These are phyloP conservation scores for Syritta pipiens DNA, from an alignment of 2,888 invertebrate genomes.

Conservation along the genomic window DNA sequence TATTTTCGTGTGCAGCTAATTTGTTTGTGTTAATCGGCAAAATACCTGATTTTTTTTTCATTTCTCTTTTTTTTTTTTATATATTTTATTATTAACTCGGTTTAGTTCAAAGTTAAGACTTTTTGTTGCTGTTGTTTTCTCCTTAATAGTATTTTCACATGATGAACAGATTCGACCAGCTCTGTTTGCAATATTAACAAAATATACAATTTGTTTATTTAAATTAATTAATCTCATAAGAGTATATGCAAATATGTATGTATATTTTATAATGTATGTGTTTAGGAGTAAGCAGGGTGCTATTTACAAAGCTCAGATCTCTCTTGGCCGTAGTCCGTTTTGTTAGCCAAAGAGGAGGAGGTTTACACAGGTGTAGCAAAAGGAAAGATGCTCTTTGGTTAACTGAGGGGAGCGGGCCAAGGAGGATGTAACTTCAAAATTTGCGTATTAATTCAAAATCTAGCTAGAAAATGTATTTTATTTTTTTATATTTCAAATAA, in stretches of 20 bases:
- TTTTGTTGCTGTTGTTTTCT: conserved; percentile 13
- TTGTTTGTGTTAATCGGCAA: conserved; percentile 26
- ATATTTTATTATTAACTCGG: neutral
- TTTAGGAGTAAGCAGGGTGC: conserved; percentile 21
- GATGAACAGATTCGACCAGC: conserved; percentile 9
- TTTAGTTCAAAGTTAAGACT: conserved; percentile 17
- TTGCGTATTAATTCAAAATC: conserved; percentile 3
- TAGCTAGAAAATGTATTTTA: conserved; percentile 16
- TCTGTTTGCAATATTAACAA: conserved; percentile 6
- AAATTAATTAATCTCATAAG: conserved; percentile 1
- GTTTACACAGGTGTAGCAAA: neutral
- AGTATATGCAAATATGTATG: conserved; percentile 9
- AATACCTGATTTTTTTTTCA: conserved; percentile 34
- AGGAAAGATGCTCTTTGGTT: neutral
- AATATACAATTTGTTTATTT: neutral
- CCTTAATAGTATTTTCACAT: conserved; percentile 8
- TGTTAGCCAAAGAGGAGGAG: neutral
- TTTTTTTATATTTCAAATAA: conserved; percentile 20
- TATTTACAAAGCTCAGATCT: neutral
- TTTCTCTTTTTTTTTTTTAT: neutral
- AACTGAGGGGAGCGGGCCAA: neutral
- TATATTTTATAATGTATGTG: conserved; percentile 3
- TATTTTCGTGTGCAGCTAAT: conserved; percentile 50
- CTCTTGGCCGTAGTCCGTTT: neutral
- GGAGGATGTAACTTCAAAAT: neutral